A percentile compares a stretch with the other conserved stretches of the same genome.
Conservation (phyloP, 2,888 invertebrate genomes). For the Neoaliturus tenellus region DNA sequence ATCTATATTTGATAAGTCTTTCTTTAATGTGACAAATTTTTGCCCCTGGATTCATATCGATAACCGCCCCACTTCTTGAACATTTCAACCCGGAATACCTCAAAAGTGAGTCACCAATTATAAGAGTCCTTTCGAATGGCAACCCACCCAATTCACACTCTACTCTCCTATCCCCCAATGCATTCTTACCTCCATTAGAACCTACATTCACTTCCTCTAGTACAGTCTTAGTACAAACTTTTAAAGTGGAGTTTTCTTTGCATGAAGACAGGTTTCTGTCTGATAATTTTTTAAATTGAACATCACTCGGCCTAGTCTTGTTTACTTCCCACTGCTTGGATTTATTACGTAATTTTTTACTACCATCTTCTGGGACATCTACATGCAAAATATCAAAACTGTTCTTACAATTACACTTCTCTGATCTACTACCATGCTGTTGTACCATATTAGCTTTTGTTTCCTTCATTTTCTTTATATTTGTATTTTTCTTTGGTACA, state of each 20-base stretch:
- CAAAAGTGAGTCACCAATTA: constrained; percentile 5
- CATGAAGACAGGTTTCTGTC: background rate
- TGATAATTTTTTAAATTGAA: background rate
- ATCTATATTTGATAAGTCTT: background rate
- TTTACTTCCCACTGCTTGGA: background rate
- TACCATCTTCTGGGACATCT: background rate
- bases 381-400: no score
- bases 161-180: background rate
- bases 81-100: background rate
- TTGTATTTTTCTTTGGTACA: no score
- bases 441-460: no score
- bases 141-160: background rate
- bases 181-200: background rate
- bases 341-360: background rate
- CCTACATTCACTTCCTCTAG: background rate
- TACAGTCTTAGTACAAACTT: background rate
- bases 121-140: background rate
- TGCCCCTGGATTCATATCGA: background rate
- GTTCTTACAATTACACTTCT: no score
- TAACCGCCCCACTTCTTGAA: background rate
- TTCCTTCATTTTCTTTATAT: no score
- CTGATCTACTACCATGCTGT: no score
- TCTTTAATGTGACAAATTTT: constrained; percentile 6
- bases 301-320: background rate
- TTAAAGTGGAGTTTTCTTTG: background rate